A percentile compares a stretch with the other conserved stretches of the same genome.
These are phyloP conservation scores for Copidosoma aretas DNA, from an alignment of 2,888 invertebrate genomes.

Conservation along the genomic window DNA sequence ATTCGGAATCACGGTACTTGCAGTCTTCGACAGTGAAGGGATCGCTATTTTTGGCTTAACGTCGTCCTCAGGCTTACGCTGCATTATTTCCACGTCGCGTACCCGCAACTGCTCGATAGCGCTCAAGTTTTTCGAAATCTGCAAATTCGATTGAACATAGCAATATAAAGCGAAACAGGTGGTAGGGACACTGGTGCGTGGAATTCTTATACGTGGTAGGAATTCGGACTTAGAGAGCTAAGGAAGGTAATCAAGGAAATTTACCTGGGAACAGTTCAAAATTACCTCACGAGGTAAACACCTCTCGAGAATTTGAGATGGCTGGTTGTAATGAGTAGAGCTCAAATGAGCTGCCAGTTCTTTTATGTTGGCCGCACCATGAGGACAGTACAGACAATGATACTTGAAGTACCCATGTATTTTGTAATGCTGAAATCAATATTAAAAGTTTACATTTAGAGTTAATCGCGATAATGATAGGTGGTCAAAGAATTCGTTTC, in stretches of 20 bases:
- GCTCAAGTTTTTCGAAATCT: conserved; percentile 49
- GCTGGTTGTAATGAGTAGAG: conserved; percentile 59
- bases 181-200: too few relatives aligned
- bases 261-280: background rate
- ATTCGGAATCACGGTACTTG: conserved; percentile 1
- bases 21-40: conserved; percentile 22
- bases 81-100: conserved; percentile 49
- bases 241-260: background rate
- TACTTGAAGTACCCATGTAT: conserved; percentile 61
- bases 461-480: background rate
- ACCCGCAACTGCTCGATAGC: conserved; percentile 55
- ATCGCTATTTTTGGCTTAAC: conserved; percentile 18
- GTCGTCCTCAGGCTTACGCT: conserved; percentile 28
- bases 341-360: conserved; percentile 65
- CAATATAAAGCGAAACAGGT: too few relatives aligned
- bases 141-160: conserved; percentile 1
- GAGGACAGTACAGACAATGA: conserved; percentile 65
- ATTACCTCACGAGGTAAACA: conserved; percentile 52
- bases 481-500: background rate
- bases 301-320: conserved; percentile 57
- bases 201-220: too few relatives aligned
- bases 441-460: background rate
- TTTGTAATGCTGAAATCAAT: conserved; percentile 59
- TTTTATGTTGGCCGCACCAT: conserved; percentile 57
- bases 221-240: too few relatives aligned